phyloP scores from a whole-genome alignment of 2,113 vertebrate species.

The Labeo rohita region DNA sequence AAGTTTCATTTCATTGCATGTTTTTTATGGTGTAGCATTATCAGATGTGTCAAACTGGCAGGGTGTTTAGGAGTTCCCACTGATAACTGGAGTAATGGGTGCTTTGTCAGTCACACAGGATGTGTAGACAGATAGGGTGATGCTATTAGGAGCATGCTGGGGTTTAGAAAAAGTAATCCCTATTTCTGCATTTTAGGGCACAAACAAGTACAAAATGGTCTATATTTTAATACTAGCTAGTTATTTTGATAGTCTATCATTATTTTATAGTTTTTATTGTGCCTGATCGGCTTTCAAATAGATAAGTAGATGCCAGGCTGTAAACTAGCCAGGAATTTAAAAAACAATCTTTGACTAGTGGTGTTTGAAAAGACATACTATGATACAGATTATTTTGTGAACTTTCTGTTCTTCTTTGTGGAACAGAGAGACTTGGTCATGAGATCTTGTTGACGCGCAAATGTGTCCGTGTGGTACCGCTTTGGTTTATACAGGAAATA shows the following conservation, averaged over 20 bases:
- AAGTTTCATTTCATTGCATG: not conserved
- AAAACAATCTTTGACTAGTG: not conserved
- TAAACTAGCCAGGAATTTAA: not conserved
- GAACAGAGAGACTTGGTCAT: not conserved
- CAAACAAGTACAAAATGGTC: not conserved
- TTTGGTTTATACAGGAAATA: conserved; percentile 32
- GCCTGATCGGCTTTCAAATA: conserved; percentile 35
- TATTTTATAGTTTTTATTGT: conserved; percentile 2
- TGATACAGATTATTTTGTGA: not conserved
- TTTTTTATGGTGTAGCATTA: conserved; percentile 41
- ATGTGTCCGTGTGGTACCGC: not conserved
- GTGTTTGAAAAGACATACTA: conserved; percentile 14
- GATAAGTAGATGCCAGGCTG: not conserved
- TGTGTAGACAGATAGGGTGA: not conserved
- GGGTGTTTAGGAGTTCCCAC: not conserved
- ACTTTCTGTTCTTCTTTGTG: conserved; percentile 14
- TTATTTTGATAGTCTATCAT: not conserved
- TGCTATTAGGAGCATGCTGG: conserved; percentile 14
- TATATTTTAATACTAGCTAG: not conserved
- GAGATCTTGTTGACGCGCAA: not conserved
- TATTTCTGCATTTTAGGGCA: not conserved
- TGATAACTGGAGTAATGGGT: conserved; percentile 13
- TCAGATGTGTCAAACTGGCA: conserved; percentile 1
- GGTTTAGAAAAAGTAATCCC: not conserved
- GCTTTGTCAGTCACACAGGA: not conserved